Evolutionary conservation across 2,888 invertebrate genomes (phyloP).

Genomic region (Drosophila meridionalis): DNA sequence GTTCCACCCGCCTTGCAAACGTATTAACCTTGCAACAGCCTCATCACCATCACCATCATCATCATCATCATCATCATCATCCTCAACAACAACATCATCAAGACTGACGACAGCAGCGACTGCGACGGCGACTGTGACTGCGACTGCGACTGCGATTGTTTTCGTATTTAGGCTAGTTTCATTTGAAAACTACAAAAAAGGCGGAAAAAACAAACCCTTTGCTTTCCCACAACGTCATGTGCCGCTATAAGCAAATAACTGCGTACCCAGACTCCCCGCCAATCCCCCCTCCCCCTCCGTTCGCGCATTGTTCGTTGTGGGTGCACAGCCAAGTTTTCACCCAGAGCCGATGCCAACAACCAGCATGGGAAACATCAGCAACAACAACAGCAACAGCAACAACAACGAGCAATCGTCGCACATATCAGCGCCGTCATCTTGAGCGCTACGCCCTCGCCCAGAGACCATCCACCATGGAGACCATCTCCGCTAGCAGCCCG

Average conservation of each 20-base stretch:
- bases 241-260: slow-evolving; percentile 71
- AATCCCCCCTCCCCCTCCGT: background rate
- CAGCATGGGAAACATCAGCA: slow-evolving; percentile 70
- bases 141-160: slow-evolving; percentile 36
- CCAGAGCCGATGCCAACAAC: slow-evolving; percentile 58
- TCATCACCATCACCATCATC: slow-evolving; percentile 17
- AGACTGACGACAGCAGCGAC: slow-evolving; percentile 24
- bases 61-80: slow-evolving; percentile 8
- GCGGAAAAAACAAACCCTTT: slow-evolving; percentile 58
- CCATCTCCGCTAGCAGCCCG: slow-evolving; percentile 28
- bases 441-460: slow-evolving; percentile 58
- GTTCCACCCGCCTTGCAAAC: slow-evolving; percentile 7
- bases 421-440: slow-evolving; percentile 71
- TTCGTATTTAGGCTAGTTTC: slow-evolving; percentile 61
- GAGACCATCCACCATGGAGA: slow-evolving; percentile 26
- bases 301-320: slow-evolving; percentile 56
- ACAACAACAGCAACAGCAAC: slow-evolving; percentile 19
- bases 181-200: slow-evolving; percentile 29
- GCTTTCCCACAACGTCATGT: slow-evolving; percentile 69
- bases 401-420: slow-evolving; percentile 47
- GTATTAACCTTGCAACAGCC: slow-evolving; percentile 55
- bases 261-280: slow-evolving; percentile 9
- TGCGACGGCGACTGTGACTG: background rate
- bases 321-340: slow-evolving; percentile 58
- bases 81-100: slow-evolving; percentile 13